Evolutionary conservation across 1,140 invertebrate genomes (phyloP).

Genomic region (Planococcus citri): DNA sequence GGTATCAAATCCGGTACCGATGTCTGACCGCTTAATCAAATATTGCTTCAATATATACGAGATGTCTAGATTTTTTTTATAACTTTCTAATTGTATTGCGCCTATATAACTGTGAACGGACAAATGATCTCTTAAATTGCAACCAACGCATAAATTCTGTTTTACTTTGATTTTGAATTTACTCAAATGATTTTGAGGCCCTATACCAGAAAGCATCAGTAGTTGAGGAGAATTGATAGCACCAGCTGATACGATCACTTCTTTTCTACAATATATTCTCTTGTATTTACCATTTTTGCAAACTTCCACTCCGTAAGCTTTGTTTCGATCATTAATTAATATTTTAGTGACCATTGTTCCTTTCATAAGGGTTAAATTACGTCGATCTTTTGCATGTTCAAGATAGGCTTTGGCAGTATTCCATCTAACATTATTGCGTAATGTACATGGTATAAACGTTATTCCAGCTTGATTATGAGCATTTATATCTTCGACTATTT

Average conservation of each 20-base stretch:
- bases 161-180: slow-evolving; percentile 43
- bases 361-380: slow-evolving; percentile 52
- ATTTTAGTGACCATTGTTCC: slow-evolving; percentile 48
- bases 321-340: slow-evolving; percentile 52
- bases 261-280: slow-evolving; percentile 54
- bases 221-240: slow-evolving; percentile 72
- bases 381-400: slow-evolving; percentile 44
- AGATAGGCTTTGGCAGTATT: slow-evolving; percentile 50
- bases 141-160: slow-evolving; percentile 58
- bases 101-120: slow-evolving; percentile 51
- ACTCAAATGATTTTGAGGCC: not conserved
- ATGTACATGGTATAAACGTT: slow-evolving; percentile 49
- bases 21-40: not conserved
- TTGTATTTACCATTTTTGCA: slow-evolving; percentile 43
- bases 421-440: slow-evolving; percentile 47
- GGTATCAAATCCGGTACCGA: slow-evolving; percentile 32
- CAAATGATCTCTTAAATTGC: slow-evolving; percentile 66
- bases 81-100: slow-evolving; percentile 53
- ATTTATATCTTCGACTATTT: not conserved
- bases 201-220: slow-evolving; percentile 48
- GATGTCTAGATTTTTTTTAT: slow-evolving; percentile 45
- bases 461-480: slow-evolving; percentile 31
- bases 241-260: slow-evolving; percentile 57
- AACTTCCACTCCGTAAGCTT: slow-evolving; percentile 58
- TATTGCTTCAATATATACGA: no score